Percentiles rank a stretch among this genome's conserved stretches.
These are phyloP conservation scores for Uropsilus gracilis DNA, from an alignment of 2,113 vertebrate genomes.

Conservation along the genomic window DNA sequence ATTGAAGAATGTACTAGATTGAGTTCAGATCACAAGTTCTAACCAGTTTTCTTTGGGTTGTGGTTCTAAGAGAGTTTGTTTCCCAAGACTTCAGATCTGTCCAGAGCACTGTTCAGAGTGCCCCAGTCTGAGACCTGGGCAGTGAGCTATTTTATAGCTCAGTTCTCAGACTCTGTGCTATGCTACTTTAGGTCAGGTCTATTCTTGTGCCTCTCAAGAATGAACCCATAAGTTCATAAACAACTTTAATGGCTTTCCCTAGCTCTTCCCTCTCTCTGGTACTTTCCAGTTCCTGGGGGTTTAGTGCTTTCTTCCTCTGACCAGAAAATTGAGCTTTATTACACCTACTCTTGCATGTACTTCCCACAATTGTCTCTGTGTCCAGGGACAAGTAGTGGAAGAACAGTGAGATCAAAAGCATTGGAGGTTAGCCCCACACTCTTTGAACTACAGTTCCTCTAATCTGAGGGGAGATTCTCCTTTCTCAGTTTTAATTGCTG, in stretches of 20 bases:
- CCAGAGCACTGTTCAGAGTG: neutral
- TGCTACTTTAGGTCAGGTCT: constrained; percentile 19
- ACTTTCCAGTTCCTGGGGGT: constrained; percentile 10
- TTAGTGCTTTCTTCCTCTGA: neutral
- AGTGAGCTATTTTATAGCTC: neutral
- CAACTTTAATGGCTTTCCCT: neutral
- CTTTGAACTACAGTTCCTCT: neutral
- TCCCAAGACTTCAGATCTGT: neutral
- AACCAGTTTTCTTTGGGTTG: neutral
- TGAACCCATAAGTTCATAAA: constrained; percentile 32
- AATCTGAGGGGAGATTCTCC: neutral
- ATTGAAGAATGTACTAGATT: neutral
- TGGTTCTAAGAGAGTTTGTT: neutral
- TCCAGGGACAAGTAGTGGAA: neutral
- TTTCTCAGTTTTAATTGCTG: neutral
- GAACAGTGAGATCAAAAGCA: neutral
- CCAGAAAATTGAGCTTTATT: neutral
- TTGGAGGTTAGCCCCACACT: neutral
- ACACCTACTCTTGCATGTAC: neutral
- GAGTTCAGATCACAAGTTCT: neutral
- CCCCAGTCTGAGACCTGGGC: neutral
- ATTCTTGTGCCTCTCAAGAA: neutral
- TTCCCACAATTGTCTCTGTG: neutral
- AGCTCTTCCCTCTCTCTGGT: neutral
- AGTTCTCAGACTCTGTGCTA: neutral